Percentiles rank a stretch among this genome's conserved stretches.
phyloP scores from a whole-genome alignment of 1,140 invertebrate genomes.

The Drosophila nigrodunni region DNA sequence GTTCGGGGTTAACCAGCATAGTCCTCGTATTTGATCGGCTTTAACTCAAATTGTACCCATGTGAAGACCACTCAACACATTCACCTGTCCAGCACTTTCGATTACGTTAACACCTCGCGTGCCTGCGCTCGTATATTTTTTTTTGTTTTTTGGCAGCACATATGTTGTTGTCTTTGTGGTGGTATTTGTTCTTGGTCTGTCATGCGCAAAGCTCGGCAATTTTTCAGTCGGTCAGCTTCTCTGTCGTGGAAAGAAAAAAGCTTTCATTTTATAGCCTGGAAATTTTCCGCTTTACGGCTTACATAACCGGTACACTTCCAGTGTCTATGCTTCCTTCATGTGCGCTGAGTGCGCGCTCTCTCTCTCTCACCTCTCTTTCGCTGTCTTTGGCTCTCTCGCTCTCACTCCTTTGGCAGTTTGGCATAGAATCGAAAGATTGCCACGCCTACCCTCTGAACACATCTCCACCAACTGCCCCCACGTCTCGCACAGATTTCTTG shows the following conservation, averaged over 20 bases:
- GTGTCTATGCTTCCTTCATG: constrained; percentile 26
- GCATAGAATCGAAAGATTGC: constrained; percentile 48
- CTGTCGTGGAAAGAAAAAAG: constrained; percentile 53
- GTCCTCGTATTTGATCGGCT: constrained; percentile 42
- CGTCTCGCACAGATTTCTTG: constrained; percentile 46
- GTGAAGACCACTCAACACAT: neutral
- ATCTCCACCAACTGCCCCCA: constrained; percentile 9
- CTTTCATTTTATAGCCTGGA: constrained; percentile 63
- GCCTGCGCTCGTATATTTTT: neutral
- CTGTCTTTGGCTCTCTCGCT: no score
- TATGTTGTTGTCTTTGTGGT: constrained; percentile 7
- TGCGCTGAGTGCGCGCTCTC: constrained; percentile 4
- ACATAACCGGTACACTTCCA: constrained; percentile 74
- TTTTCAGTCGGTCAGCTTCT: constrained; percentile 26
- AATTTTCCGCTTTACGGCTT: constrained; percentile 74
- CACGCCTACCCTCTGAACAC: constrained; percentile 34
- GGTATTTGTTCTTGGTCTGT: constrained; percentile 6
- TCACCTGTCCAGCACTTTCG: constrained; percentile 38
- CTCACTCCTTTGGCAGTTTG: constrained; percentile 6
- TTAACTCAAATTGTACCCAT: constrained; percentile 14
- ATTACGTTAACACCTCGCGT: constrained; percentile 19
- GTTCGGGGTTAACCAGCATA: neutral
- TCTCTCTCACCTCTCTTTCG: neutral
- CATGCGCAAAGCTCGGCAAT: constrained; percentile 41
- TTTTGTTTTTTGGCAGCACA: neutral